Percentiles rank a stretch among this genome's conserved stretches.
Conservation (phyloP, 1,140 invertebrate genomes). For the Paramacrobiotus metropolitanus region DNA sequence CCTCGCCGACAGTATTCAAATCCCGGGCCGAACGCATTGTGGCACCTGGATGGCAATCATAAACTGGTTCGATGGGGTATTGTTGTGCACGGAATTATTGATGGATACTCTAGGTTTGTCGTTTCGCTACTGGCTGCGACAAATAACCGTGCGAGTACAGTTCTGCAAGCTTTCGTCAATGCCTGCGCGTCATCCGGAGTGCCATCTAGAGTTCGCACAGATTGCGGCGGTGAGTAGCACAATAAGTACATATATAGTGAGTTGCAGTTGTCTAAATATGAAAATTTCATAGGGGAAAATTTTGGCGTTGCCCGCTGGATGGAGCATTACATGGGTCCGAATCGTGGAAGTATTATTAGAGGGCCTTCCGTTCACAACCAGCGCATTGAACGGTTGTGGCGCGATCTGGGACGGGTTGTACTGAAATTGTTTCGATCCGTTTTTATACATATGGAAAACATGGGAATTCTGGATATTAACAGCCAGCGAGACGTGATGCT, state of each 20-base stretch:
- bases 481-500: too few relatives aligned
- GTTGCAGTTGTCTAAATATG: too few relatives aligned
- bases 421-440: conserved; percentile 9
- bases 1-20: background rate
- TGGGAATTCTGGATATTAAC: conserved; percentile 10
- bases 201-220: conserved; percentile 11
- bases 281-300: conserved; percentile 13
- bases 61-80: conserved; percentile 11
- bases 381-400: conserved; percentile 13
- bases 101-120: conserved; percentile 12
- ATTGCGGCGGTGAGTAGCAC: too few relatives aligned
- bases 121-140: conserved; percentile 8
- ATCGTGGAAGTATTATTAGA: background rate
- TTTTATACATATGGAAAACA: conserved; percentile 12
- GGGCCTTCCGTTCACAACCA: conserved; percentile 6
- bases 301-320: conserved; percentile 11
- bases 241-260: too few relatives aligned
- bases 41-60: background rate
- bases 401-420: conserved; percentile 11
- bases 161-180: conserved; percentile 5
- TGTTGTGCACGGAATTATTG: conserved; percentile 13
- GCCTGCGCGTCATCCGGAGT: conserved; percentile 10
- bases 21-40: background rate
- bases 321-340: conserved; percentile 1
- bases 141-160: conserved; percentile 11